These are phyloP conservation scores for Tychaedon coryphoeus DNA, from an alignment of 2,113 vertebrate genomes.

Conservation along the genomic window DNA sequence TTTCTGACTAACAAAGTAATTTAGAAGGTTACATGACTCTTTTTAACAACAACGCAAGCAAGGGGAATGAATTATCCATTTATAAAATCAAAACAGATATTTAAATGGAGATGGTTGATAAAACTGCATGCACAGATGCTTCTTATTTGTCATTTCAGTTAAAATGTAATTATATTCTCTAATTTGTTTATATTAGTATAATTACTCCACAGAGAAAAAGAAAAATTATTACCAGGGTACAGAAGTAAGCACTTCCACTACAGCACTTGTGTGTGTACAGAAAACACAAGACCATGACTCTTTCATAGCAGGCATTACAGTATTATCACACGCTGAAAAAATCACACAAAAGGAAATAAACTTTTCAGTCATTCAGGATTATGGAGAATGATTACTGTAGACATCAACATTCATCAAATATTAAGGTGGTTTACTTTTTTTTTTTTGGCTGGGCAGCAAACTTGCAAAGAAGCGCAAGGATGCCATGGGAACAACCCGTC, in stretches of 20 bases:
- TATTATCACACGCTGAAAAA: neutral
- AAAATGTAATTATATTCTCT: constrained; percentile 48
- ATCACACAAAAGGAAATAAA: neutral
- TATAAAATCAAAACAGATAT: constrained; percentile 42
- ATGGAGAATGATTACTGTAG: neutral
- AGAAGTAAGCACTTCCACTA: constrained; percentile 10
- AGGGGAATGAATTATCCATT: constrained; percentile 26
- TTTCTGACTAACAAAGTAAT: neutral
- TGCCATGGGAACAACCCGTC: constrained; percentile 90
- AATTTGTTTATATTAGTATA: constrained; percentile 51
- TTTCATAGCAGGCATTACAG: neutral
- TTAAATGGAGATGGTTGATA: constrained; percentile 42
- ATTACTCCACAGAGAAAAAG: constrained; percentile 13
- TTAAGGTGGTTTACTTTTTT: neutral
- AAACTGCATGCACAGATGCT: constrained; percentile 36
- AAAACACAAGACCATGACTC: neutral
- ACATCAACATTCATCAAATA: neutral
- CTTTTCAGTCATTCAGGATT: neutral
- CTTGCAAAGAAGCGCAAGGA: constrained; percentile 98
- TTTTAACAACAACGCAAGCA: neutral
- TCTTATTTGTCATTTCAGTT: constrained; percentile 54
- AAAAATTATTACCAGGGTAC: neutral
- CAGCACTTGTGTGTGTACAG: neutral
- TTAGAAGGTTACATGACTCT: constrained; percentile 3
- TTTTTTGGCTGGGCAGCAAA: constrained; percentile 85